A percentile compares a stretch with the other conserved stretches of the same genome.
Evolutionary conservation across 2,888 invertebrate species (phyloP).

Genomic region (Cantharis nigra): DNA sequence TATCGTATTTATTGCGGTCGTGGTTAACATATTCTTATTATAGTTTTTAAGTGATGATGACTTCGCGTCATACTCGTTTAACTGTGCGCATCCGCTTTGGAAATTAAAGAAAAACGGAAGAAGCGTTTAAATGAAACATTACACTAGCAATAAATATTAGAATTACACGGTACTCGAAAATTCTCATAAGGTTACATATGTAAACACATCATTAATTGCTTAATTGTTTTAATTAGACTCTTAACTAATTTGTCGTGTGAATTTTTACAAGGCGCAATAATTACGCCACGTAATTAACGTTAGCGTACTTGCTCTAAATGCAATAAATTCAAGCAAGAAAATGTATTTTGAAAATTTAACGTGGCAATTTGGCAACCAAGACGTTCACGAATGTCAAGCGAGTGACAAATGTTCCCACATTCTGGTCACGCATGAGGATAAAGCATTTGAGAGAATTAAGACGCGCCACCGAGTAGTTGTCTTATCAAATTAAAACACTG

Average conservation of each 20-base stretch:
- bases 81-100: slow-evolving; percentile 53
- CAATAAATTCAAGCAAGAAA: background rate
- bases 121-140: slow-evolving; percentile 50
- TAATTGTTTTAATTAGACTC: slow-evolving; percentile 26
- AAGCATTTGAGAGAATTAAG: slow-evolving; percentile 33
- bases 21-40: slow-evolving; percentile 28
- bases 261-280: slow-evolving; percentile 12
- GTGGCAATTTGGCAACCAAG: slow-evolving; percentile 6
- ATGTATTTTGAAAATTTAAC: background rate
- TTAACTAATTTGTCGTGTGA: slow-evolving; percentile 20
- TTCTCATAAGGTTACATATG: slow-evolving; percentile 44
- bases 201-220: slow-evolving; percentile 26
- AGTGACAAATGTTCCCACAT: slow-evolving; percentile 30
- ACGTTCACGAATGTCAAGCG: slow-evolving; percentile 11
- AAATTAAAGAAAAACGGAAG: slow-evolving; percentile 55
- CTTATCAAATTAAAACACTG: slow-evolving; percentile 37
- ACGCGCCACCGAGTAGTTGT: slow-evolving; percentile 30
- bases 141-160: slow-evolving; percentile 34
- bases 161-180: slow-evolving; percentile 33
- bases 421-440: slow-evolving; percentile 25
- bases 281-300: background rate
- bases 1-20: slow-evolving; percentile 25
- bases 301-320: background rate
- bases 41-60: slow-evolving; percentile 45
- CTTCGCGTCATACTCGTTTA: slow-evolving; percentile 55